Conservation (phyloP, 2,797 vertebrate species). For the Scolopax rusticola region DNA sequence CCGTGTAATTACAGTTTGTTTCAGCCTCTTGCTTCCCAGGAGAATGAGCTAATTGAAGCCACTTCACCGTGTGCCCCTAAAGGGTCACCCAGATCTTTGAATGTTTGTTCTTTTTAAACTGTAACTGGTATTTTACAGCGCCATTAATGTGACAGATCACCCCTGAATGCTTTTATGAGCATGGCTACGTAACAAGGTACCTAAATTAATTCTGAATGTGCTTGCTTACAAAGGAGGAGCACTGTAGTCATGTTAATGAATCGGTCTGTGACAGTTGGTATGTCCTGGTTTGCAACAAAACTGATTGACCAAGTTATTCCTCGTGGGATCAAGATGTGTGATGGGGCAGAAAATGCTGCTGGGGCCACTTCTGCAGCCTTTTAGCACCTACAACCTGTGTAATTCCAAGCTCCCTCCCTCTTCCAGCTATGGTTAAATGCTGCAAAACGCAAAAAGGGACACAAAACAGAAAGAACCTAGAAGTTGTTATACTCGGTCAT, state of each 20-base stretch:
- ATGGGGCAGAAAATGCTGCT: not conserved
- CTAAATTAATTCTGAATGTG: not conserved
- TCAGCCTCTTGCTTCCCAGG: not conserved
- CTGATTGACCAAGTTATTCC: not conserved
- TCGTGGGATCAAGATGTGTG: accelerated
- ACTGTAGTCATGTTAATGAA: accelerated
- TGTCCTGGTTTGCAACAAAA: not conserved
- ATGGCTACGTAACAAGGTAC: not conserved
- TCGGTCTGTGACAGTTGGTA: accelerated
- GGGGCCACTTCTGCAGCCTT: not conserved
- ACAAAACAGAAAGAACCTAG: not conserved
- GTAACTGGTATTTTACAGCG: not conserved
- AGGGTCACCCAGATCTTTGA: not conserved
- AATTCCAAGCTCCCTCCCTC: accelerated
- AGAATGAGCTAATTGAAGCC: not conserved
- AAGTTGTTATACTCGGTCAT: not conserved
- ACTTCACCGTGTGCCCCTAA: not conserved
- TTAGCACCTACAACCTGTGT: accelerated
- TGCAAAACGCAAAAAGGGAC: not conserved
- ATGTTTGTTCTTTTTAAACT: not conserved
- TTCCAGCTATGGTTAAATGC: not conserved
- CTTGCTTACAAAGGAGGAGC: not conserved
- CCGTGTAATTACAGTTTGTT: not conserved
- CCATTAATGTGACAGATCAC: not conserved
- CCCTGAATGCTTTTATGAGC: not conserved